A percentile compares a stretch with the other conserved stretches of the same genome.
phyloP scores from a whole-genome alignment of 2,888 invertebrate genomes.

The Blera fallax region DNA sequence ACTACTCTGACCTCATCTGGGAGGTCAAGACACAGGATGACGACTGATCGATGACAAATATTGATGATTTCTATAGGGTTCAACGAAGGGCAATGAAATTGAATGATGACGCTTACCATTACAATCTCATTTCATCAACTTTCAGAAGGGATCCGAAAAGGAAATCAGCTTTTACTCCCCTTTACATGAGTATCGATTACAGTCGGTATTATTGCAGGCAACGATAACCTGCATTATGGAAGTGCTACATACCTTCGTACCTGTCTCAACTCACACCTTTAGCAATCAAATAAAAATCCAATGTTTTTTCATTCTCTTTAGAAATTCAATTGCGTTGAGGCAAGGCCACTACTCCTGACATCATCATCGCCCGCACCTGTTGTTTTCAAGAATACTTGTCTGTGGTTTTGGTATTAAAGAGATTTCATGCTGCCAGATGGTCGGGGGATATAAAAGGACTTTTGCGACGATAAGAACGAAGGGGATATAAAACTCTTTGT shows the following conservation, averaged over 20 bases:
- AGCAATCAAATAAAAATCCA: constrained; percentile 36
- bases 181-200: constrained; percentile 42
- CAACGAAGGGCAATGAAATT: constrained; percentile 55
- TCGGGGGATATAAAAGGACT: neutral
- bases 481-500: constrained; percentile 34
- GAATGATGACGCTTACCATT: constrained; percentile 55
- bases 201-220: neutral
- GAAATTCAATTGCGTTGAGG: constrained; percentile 27
- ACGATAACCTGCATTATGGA: constrained; percentile 4
- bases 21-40: constrained; percentile 17
- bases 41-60: constrained; percentile 64
- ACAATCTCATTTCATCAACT: constrained; percentile 44
- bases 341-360: constrained; percentile 15
- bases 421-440: constrained; percentile 31
- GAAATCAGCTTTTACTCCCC: neutral
- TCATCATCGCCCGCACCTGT: constrained; percentile 43
- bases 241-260: neutral
- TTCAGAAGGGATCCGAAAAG: neutral
- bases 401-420: neutral
- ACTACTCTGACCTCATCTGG: constrained; percentile 21
- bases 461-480: neutral
- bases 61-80: constrained; percentile 48
- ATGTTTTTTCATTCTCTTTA: constrained; percentile 3
- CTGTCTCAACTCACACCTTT: constrained; percentile 23
- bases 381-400: constrained; percentile 10